A percentile compares a stretch with the other conserved stretches of the same genome.
Conservation (phyloP, 1,140 invertebrate genomes). For the Cotesia vestalis region DNA sequence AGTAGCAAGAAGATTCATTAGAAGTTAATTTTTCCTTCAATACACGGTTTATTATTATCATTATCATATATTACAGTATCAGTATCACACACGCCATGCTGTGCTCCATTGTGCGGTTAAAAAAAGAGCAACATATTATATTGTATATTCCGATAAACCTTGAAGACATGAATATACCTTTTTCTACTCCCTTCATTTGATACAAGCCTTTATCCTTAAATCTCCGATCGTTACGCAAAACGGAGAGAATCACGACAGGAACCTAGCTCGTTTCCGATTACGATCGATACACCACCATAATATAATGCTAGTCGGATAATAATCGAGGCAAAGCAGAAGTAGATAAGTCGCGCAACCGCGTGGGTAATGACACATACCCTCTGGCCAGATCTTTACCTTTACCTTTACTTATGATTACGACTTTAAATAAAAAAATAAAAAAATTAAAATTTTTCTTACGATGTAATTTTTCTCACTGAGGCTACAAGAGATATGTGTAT, state of each 20-base stretch:
- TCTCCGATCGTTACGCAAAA: slow-evolving; percentile 31
- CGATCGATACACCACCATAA: background rate
- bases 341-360: slow-evolving; percentile 12
- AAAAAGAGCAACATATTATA: background rate
- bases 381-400: slow-evolving; percentile 14
- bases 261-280: slow-evolving; percentile 24
- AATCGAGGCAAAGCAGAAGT: background rate
- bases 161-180: slow-evolving; percentile 6
- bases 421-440: no score
- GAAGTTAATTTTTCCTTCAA: no score
- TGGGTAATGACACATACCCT: slow-evolving; percentile 31
- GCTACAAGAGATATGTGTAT: no score
- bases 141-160: background rate
- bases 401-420: background rate
- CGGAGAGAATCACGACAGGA: slow-evolving; percentile 10
- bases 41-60: no score
- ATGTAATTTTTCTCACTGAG: no score
- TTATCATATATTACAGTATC: no score
- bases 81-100: background rate
- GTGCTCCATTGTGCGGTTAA: background rate
- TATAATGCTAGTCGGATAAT: slow-evolving; percentile 1
- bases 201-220: background rate
- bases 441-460: no score
- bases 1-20: no score
- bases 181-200: background rate